Conservation (phyloP, 1,140 invertebrate species). For the Apolygus lucorum region DNA sequence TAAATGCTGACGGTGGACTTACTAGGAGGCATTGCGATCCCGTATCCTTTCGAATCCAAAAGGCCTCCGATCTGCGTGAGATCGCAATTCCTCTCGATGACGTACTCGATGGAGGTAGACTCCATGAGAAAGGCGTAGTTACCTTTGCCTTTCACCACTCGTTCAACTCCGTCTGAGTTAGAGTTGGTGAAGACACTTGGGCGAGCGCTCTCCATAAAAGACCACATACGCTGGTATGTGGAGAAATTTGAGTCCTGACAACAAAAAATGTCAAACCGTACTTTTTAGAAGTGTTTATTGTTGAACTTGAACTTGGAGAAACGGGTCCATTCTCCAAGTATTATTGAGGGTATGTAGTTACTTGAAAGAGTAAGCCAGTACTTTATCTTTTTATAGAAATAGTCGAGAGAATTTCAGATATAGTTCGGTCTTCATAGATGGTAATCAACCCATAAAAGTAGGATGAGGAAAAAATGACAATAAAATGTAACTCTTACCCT, state of each 20-base stretch:
- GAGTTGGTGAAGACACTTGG: slow-evolving; percentile 75
- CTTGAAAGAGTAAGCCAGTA: no score
- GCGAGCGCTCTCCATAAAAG: slow-evolving; percentile 79
- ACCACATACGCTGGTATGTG: slow-evolving; percentile 87
- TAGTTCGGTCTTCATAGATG: no score
- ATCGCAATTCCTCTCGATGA: slow-evolving; percentile 82
- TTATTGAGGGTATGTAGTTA: no score
- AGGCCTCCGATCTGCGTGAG: slow-evolving; percentile 82
- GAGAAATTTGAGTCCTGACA: slow-evolving; percentile 88
- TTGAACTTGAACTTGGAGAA: no score
- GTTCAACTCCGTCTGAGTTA: slow-evolving; percentile 76
- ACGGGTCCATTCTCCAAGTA: no score
- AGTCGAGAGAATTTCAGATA: no score
- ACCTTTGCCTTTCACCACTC: slow-evolving; percentile 74
- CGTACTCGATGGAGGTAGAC: slow-evolving; percentile 85
- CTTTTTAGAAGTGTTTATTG: no score
- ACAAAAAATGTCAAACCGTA: no score
- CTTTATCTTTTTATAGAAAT: no score
- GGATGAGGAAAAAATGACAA: neutral
- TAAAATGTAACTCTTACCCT: slow-evolving; percentile 51
- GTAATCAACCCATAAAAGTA: no score
- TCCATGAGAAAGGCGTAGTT: slow-evolving; percentile 90
- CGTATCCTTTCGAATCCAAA: slow-evolving; percentile 86
- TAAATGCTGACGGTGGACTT: no score
- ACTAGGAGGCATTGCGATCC: slow-evolving; percentile 88